A percentile compares a stretch with the other conserved stretches of the same genome.
These are phyloP conservation scores for Bufo gargarizans DNA, from an alignment of 2,113 vertebrate species.

Conservation along the genomic window DNA sequence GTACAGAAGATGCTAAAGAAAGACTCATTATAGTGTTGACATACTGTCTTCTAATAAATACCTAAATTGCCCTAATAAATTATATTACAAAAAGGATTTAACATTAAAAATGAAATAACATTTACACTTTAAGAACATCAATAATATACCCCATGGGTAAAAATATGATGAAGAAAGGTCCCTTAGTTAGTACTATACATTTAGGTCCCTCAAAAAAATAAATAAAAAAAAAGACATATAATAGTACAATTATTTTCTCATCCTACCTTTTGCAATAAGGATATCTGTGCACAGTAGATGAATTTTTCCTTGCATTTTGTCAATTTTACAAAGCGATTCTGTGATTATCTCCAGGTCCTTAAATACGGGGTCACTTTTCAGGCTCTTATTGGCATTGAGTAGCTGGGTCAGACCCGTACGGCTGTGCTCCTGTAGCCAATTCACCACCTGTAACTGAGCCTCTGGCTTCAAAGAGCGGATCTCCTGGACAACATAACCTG, in stretches of 20 bases:
- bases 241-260: neutral
- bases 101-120: too few relatives aligned
- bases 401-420: slow-evolving; percentile 68
- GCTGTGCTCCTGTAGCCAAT: slow-evolving; percentile 82
- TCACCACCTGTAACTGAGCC: slow-evolving; percentile 72
- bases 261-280: slow-evolving; percentile 79
- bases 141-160: too few relatives aligned
- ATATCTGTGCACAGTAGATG: slow-evolving; percentile 82
- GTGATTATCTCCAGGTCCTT: slow-evolving; percentile 72
- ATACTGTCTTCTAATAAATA: too few relatives aligned
- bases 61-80: too few relatives aligned
- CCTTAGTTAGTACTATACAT: neutral
- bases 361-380: slow-evolving; percentile 66
- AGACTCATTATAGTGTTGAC: too few relatives aligned
- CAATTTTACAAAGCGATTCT: slow-evolving; percentile 74
- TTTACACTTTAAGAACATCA: too few relatives aligned
- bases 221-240: neutral
- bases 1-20: too few relatives aligned
- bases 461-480: slow-evolving; percentile 82
- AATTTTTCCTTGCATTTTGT: slow-evolving; percentile 70
- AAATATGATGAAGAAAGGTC: neutral
- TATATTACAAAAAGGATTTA: too few relatives aligned
- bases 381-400: slow-evolving; percentile 58
- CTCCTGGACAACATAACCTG: slow-evolving; percentile 72
- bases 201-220: neutral